Base-by-base conservation (phyloP, 2,888 invertebrate genomes). In the Melikaiella ostensackeni region DNA sequence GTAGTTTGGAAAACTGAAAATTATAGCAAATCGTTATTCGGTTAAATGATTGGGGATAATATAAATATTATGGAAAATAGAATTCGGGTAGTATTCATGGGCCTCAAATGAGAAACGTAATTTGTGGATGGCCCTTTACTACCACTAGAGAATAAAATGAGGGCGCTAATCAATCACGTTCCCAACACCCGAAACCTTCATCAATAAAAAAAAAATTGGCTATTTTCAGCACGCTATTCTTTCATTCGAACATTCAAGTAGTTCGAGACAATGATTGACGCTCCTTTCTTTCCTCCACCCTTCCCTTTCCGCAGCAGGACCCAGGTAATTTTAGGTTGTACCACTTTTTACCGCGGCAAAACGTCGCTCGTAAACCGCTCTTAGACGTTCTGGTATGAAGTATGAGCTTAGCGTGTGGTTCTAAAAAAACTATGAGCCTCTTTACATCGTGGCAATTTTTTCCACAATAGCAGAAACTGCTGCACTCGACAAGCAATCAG, bases 391-490 rank as follows among this genome's bases (percentile, higher is more conserved):
- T 74, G 75, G 76, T 75, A 83, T 88, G 85, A 88, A 87, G 87
- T 84, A 88, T 83, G 85, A 84, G 83, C 78, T 82, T 88, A 85
- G 86, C 87, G 88, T 88, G 75, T 64, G 88, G 86, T 86, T 86
- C 70, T 46, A n/a, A 70, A 70, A 50, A 70, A 70, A 70, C 70
- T 70, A 70, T 78, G n/a, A n/a, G n/a, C n/a, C n/a, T n/a, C n/a
- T n/a, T n/a, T n/a, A n/a, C n/a, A n/a, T n/a, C n/a, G n/a, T n/a
- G n/a, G n/a, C n/a, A n/a, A n/a, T n/a, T n/a, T n/a, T n/a, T n/a
- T n/a, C n/a, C n/a, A n/a, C n/a, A n/a, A n/a, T n/a, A n/a, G n/a
- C n/a, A n/a, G n/a, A n/a, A n/a, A n/a, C n/a, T n/a, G n/a, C n/a
- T n/a, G n/a, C n/a, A n/a, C n/a, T n/a, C n/a, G n/a, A n/a, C n/a